Conservation (phyloP, 2,113 vertebrate genomes). For the Lepus europaeus region DNA sequence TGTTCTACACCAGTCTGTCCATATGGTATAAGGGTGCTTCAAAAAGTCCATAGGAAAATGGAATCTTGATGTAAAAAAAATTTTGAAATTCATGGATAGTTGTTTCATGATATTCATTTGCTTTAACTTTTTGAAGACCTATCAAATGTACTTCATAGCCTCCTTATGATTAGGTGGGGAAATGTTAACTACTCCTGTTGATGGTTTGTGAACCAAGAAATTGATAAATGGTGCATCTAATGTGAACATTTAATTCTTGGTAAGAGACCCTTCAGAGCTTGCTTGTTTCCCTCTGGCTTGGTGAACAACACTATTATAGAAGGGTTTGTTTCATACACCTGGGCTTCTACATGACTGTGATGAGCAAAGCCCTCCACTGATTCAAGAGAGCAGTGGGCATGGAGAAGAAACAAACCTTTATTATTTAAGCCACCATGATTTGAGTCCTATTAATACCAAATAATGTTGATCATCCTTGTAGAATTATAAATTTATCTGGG, state of each 20-base stretch:
- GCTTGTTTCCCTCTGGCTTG: not conserved
- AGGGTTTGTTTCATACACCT: not conserved
- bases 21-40: not conserved
- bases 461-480: not conserved
- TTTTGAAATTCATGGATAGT: no score
- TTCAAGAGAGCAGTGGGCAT: not conserved
- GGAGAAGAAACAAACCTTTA: not conserved
- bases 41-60: no score
- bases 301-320: not conserved
- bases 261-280: not conserved
- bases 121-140: no score
- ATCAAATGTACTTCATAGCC: not conserved
- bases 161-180: not conserved
- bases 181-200: not conserved
- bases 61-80: no score
- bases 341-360: not conserved
- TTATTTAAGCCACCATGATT: slow-evolving; percentile 19
- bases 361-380: not conserved
- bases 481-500: not conserved
- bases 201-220: not conserved
- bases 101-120: no score
- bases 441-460: not conserved
- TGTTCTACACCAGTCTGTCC: not conserved
- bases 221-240: not conserved
- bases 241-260: not conserved